Base-by-base conservation (phyloP, 2,888 invertebrate species). In the Margaritifera margaritifera region DNA sequence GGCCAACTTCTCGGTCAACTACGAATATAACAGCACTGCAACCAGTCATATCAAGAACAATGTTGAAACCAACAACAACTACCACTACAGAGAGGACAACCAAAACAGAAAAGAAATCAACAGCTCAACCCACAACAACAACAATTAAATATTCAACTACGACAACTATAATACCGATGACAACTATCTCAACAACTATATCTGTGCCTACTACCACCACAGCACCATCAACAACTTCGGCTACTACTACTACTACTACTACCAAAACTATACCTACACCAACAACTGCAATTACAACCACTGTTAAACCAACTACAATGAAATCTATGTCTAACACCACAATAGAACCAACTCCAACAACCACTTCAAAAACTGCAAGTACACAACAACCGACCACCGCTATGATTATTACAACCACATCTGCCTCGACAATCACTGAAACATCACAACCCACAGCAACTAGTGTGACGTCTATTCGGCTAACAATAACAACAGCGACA, bases 11-110 rank as follows among this genome's bases (percentile, higher is more conserved):
- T 8, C 19, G 69, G 22, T 53, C 62, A 25, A 66, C 67, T 2
- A 69, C 66, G 4, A 68, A 71, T n/a, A 22, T 67, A 6, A 66
- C 66, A 31, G 66, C 59, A 11, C n/a, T 53, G 42, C 24, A 62
- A n/a, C 31, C 62, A 6, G 42, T 42, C 42, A 55, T n/a, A n/a
- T 55, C 4, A 55, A 55, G 55, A 55, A 5, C 50, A 27, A 15
- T 31, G 11, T 20, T 27, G 5, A n/a, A 55, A 25, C 55, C 61
- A 19, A 31, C 50, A 6, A 54, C 24, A 6, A 31, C 62, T 20
- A 58, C 59, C 18, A 24, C 1, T 2, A n/a, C 42, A 59, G 27
- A 50, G 22, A n/a, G 22, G 15, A 60, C 60, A 22, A 22, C 51
- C 8, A 31, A 52, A 54, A 20, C 50, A 22, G 15, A 22, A 50